Percentiles rank a stretch among this genome's conserved stretches.
These are phyloP conservation scores for Aromia moschata DNA, from an alignment of 2,888 invertebrate species.

Conservation along the genomic window DNA sequence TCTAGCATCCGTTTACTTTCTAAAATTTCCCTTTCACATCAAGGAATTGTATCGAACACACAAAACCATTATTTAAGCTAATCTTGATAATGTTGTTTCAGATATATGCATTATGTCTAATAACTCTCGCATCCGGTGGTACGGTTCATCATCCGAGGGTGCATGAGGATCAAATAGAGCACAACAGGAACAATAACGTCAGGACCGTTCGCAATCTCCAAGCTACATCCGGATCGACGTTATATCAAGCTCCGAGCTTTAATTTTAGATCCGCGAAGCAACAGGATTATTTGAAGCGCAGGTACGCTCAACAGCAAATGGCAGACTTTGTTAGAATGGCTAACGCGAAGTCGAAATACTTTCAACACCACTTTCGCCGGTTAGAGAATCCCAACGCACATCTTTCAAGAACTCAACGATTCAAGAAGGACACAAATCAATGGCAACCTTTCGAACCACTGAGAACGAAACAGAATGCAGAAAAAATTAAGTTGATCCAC, in stretches of 20 bases:
- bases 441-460: conserved; percentile 30
- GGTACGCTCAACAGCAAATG: conserved; percentile 57
- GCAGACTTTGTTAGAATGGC: conserved; percentile 44
- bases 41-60: background rate
- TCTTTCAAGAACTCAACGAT: background rate
- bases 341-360: background rate
- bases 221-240: conserved; percentile 1
- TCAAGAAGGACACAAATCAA: conserved; percentile 15
- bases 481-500: background rate
- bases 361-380: background rate
- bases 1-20: background rate
- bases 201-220: conserved; percentile 30
- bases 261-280: conserved; percentile 49
- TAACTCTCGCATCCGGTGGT: conserved; percentile 22
- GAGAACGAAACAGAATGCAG: conserved; percentile 1
- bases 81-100: conserved; percentile 10
- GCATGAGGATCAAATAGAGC: conserved; percentile 44
- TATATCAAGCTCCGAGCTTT: conserved; percentile 44
- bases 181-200: conserved; percentile 28
- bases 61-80: conserved; percentile 1
- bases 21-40: background rate
- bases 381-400: background rate
- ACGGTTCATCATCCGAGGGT: conserved; percentile 43
- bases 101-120: conserved; percentile 12
- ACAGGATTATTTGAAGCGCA: conserved; percentile 52